A percentile compares a stretch with the other conserved stretches of the same genome.
These are phyloP conservation scores for Euproctis similis DNA, from an alignment of 2,888 invertebrate genomes.

Conservation along the genomic window DNA sequence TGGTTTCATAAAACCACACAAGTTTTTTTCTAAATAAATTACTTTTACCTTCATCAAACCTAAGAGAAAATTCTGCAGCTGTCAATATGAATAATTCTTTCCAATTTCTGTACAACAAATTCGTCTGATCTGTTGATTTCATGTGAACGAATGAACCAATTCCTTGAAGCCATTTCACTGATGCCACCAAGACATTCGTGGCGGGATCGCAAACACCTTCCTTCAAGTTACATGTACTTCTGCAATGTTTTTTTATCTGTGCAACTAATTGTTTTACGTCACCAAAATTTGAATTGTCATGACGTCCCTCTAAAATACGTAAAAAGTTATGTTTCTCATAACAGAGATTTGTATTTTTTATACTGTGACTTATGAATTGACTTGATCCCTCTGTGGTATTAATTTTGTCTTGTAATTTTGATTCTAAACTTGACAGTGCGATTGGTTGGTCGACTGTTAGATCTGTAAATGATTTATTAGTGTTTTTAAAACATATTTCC, in stretches of 20 bases:
- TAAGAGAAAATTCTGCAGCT: slow-evolving; percentile 86
- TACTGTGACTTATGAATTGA: neutral
- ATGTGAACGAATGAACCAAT: slow-evolving; percentile 85
- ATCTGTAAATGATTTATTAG: no score
- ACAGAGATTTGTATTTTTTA: slow-evolving; percentile 14
- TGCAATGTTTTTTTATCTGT: slow-evolving; percentile 19
- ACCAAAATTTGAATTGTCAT: slow-evolving; percentile 16
- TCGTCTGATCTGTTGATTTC: slow-evolving; percentile 78
- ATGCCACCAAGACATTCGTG: slow-evolving; percentile 83
- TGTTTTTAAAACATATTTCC: no score
- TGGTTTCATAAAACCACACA: no score
- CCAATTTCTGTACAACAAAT: slow-evolving; percentile 87
- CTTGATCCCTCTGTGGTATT: slow-evolving; percentile 22
- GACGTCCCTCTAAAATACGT: no score
- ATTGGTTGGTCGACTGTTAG: no score
- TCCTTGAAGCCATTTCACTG: slow-evolving; percentile 87
- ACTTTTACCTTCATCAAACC: slow-evolving; percentile 81
- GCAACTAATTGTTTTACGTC: slow-evolving; percentile 16
- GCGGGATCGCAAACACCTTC: slow-evolving; percentile 78
- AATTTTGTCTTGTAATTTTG: slow-evolving; percentile 43
- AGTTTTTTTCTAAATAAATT: no score
- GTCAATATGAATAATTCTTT: slow-evolving; percentile 88
- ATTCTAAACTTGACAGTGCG: slow-evolving; percentile 28
- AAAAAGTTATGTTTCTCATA: slow-evolving; percentile 22
- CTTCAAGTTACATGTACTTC: slow-evolving; percentile 57